A percentile compares a stretch with the other conserved stretches of the same genome.
phyloP scores from a whole-genome alignment of 2,888 invertebrate species.

The Parapristionchus giblindavisi region DNA sequence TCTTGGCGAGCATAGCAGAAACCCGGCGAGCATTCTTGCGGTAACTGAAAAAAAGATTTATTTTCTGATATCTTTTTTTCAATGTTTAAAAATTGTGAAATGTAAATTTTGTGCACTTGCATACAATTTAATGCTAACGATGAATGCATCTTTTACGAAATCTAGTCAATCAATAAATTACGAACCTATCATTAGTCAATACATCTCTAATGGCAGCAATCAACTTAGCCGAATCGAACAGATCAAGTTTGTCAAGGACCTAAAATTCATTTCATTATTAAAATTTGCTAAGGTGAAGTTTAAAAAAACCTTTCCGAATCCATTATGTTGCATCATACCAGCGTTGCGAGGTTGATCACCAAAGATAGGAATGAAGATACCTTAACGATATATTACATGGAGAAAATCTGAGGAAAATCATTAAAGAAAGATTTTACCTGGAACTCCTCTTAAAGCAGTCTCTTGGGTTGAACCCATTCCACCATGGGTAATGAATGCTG shows the following conservation, averaged over 20 bases:
- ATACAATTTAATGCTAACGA: too few species aligned
- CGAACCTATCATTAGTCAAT: slow-evolving; percentile 1
- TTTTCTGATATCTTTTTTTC: not conserved
- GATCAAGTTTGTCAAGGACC: slow-evolving; percentile 19
- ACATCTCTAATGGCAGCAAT: not conserved
- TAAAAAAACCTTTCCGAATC: slow-evolving; percentile 9
- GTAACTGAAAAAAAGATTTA: not conserved
- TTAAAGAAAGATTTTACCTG: too few species aligned
- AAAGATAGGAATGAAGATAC: slow-evolving; percentile 14
- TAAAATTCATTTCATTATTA: not conserved
- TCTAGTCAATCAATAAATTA: not conserved
- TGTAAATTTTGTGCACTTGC: too few species aligned
- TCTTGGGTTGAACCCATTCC: slow-evolving; percentile 29
- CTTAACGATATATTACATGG: not conserved
- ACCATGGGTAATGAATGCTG: slow-evolving; percentile 13
- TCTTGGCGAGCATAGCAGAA: slow-evolving; percentile 7
- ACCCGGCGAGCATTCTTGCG: not conserved
- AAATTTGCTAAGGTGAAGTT: too few species aligned
- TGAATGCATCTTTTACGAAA: too few species aligned
- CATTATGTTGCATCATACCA: slow-evolving; percentile 21
- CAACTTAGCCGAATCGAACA: not conserved
- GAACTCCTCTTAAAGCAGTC: slow-evolving; percentile 7
- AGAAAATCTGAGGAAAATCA: too few species aligned
- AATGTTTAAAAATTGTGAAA: not conserved
- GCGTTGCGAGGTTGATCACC: slow-evolving; percentile 24